Conservation (phyloP, 2,888 invertebrate genomes). For the Agrotis puta region DNA sequence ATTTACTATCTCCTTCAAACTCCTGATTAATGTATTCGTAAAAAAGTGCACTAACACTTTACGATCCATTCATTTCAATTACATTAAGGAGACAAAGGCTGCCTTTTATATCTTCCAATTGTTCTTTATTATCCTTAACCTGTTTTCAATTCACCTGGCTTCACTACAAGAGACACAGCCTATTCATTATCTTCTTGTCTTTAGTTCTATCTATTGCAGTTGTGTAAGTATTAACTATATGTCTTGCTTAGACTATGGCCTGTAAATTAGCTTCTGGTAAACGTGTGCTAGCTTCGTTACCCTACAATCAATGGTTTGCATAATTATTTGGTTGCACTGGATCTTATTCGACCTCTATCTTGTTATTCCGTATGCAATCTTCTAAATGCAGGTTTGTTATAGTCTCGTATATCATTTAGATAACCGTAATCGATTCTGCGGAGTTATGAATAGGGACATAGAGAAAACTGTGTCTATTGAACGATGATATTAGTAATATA, state of each 20-base stretch:
- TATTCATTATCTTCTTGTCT: conserved; percentile 21
- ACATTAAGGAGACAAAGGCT: conserved; percentile 26
- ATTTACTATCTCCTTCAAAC: conserved; percentile 5
- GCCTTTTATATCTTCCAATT: conserved; percentile 46
- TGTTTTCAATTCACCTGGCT: conserved; percentile 48
- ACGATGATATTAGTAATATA: conserved; percentile 33
- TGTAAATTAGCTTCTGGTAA: neutral
- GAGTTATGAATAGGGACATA: conserved; percentile 38
- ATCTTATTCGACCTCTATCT: conserved; percentile 36
- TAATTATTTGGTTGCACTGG: conserved; percentile 37
- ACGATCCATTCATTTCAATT: conserved; percentile 44
- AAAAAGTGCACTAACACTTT: conserved; percentile 31
- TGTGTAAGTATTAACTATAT: conserved; percentile 17
- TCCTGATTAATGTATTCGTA: conserved; percentile 12
- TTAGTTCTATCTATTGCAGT: conserved; percentile 16
- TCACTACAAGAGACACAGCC: conserved; percentile 27
- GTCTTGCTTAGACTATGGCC: conserved; percentile 6
- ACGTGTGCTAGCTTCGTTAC: conserved; percentile 17
- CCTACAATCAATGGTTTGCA: conserved; percentile 26
- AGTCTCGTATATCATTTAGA: conserved; percentile 41
- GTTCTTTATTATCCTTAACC: conserved; percentile 43
- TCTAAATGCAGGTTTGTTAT: conserved; percentile 50
- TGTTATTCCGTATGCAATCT: conserved; percentile 44
- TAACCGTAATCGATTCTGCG: conserved; percentile 46
- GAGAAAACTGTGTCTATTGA: conserved; percentile 29